These are phyloP conservation scores for Leptopilina myrica DNA, from an alignment of 2,888 invertebrate species.

Conservation along the genomic window DNA sequence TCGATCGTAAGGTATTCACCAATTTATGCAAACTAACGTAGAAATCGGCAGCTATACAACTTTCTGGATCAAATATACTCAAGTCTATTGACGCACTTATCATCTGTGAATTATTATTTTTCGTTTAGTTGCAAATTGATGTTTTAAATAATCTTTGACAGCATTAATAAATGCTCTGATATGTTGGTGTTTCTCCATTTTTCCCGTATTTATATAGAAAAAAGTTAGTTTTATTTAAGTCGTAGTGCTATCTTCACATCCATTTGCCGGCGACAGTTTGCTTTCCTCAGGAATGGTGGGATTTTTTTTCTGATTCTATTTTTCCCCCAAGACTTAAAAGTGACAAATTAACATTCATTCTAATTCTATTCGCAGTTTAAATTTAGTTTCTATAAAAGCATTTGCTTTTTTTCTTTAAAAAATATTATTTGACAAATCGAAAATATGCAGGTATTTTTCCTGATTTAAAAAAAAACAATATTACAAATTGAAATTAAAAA, in stretches of 20 bases:
- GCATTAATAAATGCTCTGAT: slow-evolving; percentile 70
- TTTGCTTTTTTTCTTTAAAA: no score
- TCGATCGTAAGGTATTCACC: slow-evolving; percentile 79
- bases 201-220: no score
- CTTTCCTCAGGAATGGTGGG: slow-evolving; percentile 74
- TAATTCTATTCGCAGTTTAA: no score
- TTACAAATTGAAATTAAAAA: no score
- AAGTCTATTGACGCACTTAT: slow-evolving; percentile 82
- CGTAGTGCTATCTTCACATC: no score
- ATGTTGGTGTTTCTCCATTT: slow-evolving; percentile 72
- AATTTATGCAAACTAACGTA: slow-evolving; percentile 83
- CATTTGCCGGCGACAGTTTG: slow-evolving; percentile 74
- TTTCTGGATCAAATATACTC: slow-evolving; percentile 83
- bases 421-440: no score
- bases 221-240: no score
- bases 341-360: no score
- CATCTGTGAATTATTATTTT: slow-evolving; percentile 75
- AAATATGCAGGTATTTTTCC: no score
- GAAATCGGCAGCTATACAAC: slow-evolving; percentile 82
- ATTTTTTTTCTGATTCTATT: neutral
- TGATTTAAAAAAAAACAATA: no score
- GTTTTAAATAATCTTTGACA: slow-evolving; percentile 67
- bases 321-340: neutral
- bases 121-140: slow-evolving; percentile 52
- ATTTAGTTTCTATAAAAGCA: no score